phyloP scores from a whole-genome alignment of 2,113 vertebrate species.

The Engystomops pustulosus region DNA sequence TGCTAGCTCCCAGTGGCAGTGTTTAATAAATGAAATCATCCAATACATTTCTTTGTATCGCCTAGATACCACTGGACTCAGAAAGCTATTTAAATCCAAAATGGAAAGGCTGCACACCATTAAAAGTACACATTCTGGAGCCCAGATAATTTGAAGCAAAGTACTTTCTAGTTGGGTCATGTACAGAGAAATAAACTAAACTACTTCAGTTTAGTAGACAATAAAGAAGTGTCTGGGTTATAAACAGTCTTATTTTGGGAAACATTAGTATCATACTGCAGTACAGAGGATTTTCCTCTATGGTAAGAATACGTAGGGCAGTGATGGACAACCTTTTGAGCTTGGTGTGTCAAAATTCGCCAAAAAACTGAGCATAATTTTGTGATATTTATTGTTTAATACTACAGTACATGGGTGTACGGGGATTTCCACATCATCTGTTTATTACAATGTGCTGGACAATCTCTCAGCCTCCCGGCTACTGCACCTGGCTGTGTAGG shows the following conservation, averaged over 20 bases:
- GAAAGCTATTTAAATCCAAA: constrained; percentile 52
- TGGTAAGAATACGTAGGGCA: neutral
- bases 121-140: constrained; percentile 62
- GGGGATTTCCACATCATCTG: too few relatives aligned
- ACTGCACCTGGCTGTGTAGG: too few relatives aligned
- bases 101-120: constrained; percentile 23
- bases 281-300: neutral
- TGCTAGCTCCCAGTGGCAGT: constrained; percentile 43
- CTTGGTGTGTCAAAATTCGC: too few relatives aligned
- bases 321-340: too few relatives aligned
- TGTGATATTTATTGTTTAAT: too few relatives aligned
- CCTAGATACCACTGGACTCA: constrained; percentile 54
- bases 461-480: too few relatives aligned
- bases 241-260: constrained; percentile 52
- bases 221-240: constrained; percentile 59
- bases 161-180: constrained; percentile 55
- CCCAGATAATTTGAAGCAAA: constrained; percentile 63
- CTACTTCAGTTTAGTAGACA: constrained; percentile 56
- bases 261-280: neutral
- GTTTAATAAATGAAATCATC: constrained; percentile 58
- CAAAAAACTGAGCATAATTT: too few relatives aligned
- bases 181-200: constrained; percentile 61
- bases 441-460: too few relatives aligned
- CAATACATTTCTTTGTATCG: constrained; percentile 50
- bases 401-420: too few relatives aligned